Evolutionary conservation across 2,888 invertebrate species (phyloP).

Genomic region (Alviniconcha strummeri): DNA sequence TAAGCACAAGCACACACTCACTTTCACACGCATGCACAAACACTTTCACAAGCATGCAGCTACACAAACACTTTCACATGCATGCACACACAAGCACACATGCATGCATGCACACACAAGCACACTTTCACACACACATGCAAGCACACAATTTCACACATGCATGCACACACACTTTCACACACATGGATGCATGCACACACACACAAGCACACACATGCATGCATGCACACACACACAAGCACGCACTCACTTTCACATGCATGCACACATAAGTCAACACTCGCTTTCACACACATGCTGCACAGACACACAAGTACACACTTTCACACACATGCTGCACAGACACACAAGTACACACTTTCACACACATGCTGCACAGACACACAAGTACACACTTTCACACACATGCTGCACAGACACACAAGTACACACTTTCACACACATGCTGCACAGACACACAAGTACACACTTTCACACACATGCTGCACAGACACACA

Average conservation of each 20-base stretch:
- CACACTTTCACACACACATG: neutral
- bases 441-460: conserved; percentile 1
- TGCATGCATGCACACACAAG: too few species aligned
- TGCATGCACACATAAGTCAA: too few species aligned
- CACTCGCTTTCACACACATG: too few species aligned
- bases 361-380: too few species aligned
- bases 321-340: neutral
- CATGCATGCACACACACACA: neutral
- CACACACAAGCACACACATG: too few species aligned
- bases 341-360: too few species aligned
- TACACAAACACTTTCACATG: neutral
- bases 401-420: too few species aligned
- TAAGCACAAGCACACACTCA: too few species aligned
- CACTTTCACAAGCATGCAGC: too few species aligned
- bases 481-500: neutral
- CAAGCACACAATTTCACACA: neutral
- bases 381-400: too few species aligned
- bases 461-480: neutral
- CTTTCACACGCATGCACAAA: neutral
- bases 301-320: neutral
- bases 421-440: neutral
- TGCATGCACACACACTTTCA: conserved; percentile 1
- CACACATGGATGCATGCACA: neutral
- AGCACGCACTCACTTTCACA: too few species aligned
- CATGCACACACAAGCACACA: neutral